These are phyloP conservation scores for Deroptyus accipitrinus DNA, from an alignment of 2,113 vertebrate species.

Conservation along the genomic window DNA sequence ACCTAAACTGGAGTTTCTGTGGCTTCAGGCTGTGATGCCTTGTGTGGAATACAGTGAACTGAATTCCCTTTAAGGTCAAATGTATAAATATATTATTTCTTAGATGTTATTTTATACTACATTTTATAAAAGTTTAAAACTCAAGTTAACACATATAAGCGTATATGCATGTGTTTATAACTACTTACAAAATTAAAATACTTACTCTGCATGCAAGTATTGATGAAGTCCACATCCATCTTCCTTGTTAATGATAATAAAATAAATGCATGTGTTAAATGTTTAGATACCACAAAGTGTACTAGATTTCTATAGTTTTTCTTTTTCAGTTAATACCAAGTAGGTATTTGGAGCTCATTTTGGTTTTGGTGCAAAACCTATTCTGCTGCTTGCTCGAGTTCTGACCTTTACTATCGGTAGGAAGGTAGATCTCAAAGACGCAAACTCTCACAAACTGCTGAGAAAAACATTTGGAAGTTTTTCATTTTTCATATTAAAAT, in stretches of 20 bases:
- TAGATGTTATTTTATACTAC: not conserved
- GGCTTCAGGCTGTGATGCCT: not conserved
- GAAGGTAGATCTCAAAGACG: not conserved
- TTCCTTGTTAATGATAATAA: not conserved
- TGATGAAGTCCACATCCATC: not conserved
- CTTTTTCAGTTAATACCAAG: not conserved
- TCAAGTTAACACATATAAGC: fast-evolving
- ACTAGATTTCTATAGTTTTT: not conserved
- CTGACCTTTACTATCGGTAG: not conserved
- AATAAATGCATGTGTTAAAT: not conserved
- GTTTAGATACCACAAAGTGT: not conserved
- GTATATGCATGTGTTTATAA: not conserved
- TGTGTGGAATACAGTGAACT: not conserved
- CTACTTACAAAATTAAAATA: not conserved
- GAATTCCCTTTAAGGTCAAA: not conserved
- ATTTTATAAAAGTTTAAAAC: not conserved
- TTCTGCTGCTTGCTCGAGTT: not conserved
- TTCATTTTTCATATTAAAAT: not conserved
- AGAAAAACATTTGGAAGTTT: not conserved
- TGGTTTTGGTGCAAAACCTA: not conserved
- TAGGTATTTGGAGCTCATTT: not conserved
- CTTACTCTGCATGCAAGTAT: not conserved
- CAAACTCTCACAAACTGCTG: not conserved
- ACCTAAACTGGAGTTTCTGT: not conserved
- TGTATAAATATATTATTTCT: not conserved